These are phyloP conservation scores for Apamea epomidion DNA, from an alignment of 2,888 invertebrate species.

Conservation along the genomic window DNA sequence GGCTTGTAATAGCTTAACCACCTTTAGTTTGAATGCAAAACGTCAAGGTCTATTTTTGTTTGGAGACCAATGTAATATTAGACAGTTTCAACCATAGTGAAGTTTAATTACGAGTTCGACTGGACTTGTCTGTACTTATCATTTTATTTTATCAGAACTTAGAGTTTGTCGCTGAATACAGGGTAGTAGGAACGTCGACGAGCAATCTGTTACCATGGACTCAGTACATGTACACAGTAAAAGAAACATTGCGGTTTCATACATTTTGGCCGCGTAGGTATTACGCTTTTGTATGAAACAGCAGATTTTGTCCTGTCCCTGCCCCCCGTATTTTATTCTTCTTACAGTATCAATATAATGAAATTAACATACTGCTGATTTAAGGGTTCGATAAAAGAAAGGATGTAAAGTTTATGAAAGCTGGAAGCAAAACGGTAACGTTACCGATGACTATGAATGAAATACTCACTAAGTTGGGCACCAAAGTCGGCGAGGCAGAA, in stretches of 20 bases:
- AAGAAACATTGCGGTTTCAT: neutral
- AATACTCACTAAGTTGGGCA: slow-evolving; percentile 39
- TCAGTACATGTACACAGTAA: no score
- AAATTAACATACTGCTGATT: neutral
- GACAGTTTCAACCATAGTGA: neutral
- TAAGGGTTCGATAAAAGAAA: slow-evolving; percentile 20
- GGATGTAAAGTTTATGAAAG: slow-evolving; percentile 5
- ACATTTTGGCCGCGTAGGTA: neutral
- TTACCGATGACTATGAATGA: slow-evolving; percentile 34
- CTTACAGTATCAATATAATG: neutral
- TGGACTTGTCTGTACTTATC: neutral
- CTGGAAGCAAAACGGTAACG: neutral
- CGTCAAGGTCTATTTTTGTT: neutral
- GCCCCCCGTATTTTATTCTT: neutral
- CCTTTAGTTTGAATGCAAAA: neutral
- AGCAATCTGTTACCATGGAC: no score
- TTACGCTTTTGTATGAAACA: no score
- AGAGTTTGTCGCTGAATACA: neutral
- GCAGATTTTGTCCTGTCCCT: no score
- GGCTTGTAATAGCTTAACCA: neutral
- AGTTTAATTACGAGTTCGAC: neutral
- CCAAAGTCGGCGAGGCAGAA: slow-evolving; percentile 26
- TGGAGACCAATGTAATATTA: neutral
- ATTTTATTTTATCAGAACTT: neutral
- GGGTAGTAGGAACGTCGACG: no score